Evolutionary conservation across 2,113 vertebrate species (phyloP), one percentile per base, ranked within the genome.

Genomic region (Salvator merianae): DNA sequence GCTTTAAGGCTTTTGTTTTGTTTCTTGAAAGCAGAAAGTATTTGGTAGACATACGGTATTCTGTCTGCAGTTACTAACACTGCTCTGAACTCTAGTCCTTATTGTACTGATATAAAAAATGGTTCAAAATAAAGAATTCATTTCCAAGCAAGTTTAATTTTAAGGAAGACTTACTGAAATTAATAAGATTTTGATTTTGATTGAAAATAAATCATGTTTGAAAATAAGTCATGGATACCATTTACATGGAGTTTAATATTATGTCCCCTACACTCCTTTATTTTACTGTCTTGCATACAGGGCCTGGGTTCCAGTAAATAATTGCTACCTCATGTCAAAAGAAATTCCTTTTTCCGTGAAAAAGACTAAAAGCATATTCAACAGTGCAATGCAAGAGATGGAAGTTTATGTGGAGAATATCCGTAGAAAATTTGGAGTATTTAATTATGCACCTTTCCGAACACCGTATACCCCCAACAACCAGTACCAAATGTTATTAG

Each of bases 241-340:
- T 59, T 32, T 79, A 73, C 40, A 7, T 89, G 82, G 78, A 90
- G 84, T 72, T 30, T 73, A 70, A 68, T 81, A 86, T 7, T 24
- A 7, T 86, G 38, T 77, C 73, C 84, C 36, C 20, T 7, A 30
- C 34, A 59, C 59, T 70, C 77, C 79, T 89, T 81, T 88, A 34
- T 82, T 82, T 88, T 75, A 88, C 66, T 93, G 8, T 95, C 81
- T 93, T 84, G 53, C 86, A 30, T 82, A 0, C 89, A 99, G 98
- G 94, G 98, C 98, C 91, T 99, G 98, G 98, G 98, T 99, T 93
- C 98, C 98, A 84, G 97, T 99, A 93, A 99, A 99, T 96, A 99
- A 99, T 96, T 99, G 98, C 97, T 99, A 99, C 97, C 98, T 99
- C 96, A 99, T 99, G 98, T 99, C 98, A 94, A 99, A 99, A 97